Percentiles rank a stretch among this genome's conserved stretches.
Conservation (phyloP, 2,888 invertebrate species). For the Euzetes globulus region DNA sequence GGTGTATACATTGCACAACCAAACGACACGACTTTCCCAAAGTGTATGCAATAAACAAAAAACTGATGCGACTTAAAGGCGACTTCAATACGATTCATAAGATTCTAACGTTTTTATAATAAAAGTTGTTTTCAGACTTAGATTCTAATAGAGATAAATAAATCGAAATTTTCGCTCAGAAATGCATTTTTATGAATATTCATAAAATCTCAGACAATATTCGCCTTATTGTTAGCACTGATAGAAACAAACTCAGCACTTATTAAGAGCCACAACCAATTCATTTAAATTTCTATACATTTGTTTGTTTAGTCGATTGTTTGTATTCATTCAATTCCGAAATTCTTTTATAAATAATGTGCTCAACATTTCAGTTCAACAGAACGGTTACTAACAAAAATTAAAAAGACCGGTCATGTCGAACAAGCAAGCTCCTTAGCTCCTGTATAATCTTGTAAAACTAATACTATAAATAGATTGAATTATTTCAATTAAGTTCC, state of each 20-base stretch:
- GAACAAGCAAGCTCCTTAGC: too few species aligned
- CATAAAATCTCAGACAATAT: too few species aligned
- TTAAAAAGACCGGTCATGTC: neutral
- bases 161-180: neutral
- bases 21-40: conserved; percentile 7
- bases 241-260: neutral
- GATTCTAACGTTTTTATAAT: too few species aligned
- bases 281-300: neutral
- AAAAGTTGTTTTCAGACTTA: neutral
- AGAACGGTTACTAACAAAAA: neutral
- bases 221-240: neutral
- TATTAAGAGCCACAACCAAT: neutral
- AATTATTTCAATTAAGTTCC: too few species aligned
- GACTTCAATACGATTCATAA: neutral
- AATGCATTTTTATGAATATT: neutral
- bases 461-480: too few species aligned
- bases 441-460: too few species aligned
- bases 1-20: conserved; percentile 14
- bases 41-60: neutral
- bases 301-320: neutral
- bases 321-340: neutral
- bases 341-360: neutral
- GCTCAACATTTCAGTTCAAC: neutral
- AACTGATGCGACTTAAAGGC: conserved; percentile 18
- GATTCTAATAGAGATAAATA: neutral